Evolutionary conservation across 2,113 vertebrate genomes (phyloP).

Genomic region (Solea senegalensis): DNA sequence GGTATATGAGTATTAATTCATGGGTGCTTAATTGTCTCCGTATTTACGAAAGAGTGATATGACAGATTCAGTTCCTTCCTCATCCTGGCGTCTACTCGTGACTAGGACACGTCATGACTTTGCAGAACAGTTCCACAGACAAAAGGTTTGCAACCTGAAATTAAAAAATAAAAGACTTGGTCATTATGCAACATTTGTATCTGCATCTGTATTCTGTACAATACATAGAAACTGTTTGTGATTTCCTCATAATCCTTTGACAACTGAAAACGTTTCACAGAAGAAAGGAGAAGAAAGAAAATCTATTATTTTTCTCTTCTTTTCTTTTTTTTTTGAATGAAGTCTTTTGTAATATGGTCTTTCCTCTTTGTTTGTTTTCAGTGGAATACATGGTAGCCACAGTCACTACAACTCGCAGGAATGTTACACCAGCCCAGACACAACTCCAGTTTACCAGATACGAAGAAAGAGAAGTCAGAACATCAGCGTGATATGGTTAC

Average conservation of each 20-base stretch:
- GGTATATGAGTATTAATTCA: slow-evolving; percentile 65
- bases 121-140: slow-evolving; percentile 66
- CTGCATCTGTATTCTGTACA: slow-evolving; percentile 81
- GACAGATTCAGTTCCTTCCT: slow-evolving; percentile 65
- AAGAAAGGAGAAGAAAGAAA: slow-evolving; percentile 68
- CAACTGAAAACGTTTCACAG: slow-evolving; percentile 73
- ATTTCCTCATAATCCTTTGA: slow-evolving; percentile 69
- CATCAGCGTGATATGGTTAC: slow-evolving; percentile 59
- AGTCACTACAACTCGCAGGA: slow-evolving; percentile 76
- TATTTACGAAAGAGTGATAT: slow-evolving; percentile 57
- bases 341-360: slow-evolving; percentile 63
- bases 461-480: slow-evolving; percentile 61
- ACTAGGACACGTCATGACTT: slow-evolving; percentile 55
- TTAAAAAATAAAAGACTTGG: slow-evolving; percentile 71
- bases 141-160: slow-evolving; percentile 63
- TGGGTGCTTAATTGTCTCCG: slow-evolving; percentile 61
- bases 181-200: slow-evolving; percentile 76
- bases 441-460: slow-evolving; percentile 74
- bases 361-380: slow-evolving; percentile 66
- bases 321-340: slow-evolving; percentile 26
- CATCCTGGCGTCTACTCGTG: slow-evolving; percentile 42
- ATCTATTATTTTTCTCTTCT: slow-evolving; percentile 35
- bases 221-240: slow-evolving; percentile 79
- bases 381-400: slow-evolving; percentile 72
- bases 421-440: slow-evolving; percentile 76